A percentile compares a stretch with the other conserved stretches of the same genome.
phyloP scores from a whole-genome alignment of 2,113 vertebrate species.

The Astatoreochromis straeleni region DNA sequence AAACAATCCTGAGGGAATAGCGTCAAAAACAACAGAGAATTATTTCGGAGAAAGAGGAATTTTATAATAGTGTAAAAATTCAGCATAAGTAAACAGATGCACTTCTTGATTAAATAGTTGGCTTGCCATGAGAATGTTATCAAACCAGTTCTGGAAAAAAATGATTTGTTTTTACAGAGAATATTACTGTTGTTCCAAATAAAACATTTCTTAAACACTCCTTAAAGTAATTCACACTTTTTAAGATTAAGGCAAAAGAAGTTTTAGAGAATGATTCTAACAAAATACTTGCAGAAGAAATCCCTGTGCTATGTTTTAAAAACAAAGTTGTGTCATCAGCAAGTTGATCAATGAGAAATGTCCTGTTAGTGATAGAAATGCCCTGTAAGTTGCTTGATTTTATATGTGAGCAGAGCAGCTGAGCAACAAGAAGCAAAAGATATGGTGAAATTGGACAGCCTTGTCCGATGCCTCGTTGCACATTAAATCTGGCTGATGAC shows the following conservation, averaged over 20 bases:
- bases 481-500: not conserved
- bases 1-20: not conserved
- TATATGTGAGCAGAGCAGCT: not conserved
- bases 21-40: accelerated
- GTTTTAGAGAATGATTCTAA: not conserved
- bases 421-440: not conserved
- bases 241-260: not conserved
- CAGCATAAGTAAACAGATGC: not conserved
- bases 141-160: not conserved
- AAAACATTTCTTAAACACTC: not conserved
- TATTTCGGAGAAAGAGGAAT: not conserved
- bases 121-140: not conserved
- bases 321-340: not conserved
- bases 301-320: accelerated
- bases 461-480: not conserved
- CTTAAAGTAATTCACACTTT: not conserved
- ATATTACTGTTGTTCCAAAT: not conserved
- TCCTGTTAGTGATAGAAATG: not conserved
- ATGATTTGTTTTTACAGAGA: not conserved
- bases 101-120: not conserved
- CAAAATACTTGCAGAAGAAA: not conserved
- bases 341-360: not conserved
- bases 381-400: not conserved
- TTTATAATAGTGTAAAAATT: not conserved
- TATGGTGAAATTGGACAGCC: not conserved